Evolutionary conservation across 2,888 invertebrate species (phyloP).

Genomic region (Dolichomitus sp.): DNA sequence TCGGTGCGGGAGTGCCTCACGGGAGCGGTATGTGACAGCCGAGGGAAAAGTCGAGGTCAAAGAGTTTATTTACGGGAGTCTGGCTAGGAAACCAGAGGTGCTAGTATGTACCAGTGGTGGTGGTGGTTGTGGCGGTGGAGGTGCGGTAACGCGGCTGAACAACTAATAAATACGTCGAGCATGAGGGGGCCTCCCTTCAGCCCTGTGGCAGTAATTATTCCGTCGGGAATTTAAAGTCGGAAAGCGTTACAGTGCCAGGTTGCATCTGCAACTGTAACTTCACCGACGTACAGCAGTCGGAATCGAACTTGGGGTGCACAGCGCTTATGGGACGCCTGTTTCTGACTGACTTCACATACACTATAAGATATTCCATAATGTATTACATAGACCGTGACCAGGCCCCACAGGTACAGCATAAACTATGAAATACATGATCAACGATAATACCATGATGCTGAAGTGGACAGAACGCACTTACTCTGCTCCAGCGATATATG

Average conservation of each 20-base stretch:
- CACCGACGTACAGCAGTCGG: conserved; percentile 1
- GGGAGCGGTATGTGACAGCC: conserved; percentile 56
- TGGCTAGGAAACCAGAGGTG: neutral
- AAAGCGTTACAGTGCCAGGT: conserved; percentile 32
- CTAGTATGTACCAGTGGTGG: conserved; percentile 7
- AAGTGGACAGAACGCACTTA: conserved; percentile 37
- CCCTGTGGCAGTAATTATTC: conserved; percentile 59
- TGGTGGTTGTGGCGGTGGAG: conserved; percentile 36
- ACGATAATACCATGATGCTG: conserved; percentile 62
- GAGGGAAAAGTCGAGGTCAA: conserved; percentile 62
- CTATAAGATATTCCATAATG: neutral
- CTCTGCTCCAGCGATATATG: conserved; percentile 57
- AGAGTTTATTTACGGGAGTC: conserved; percentile 60
- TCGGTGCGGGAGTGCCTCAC: conserved; percentile 44
- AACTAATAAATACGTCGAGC: conserved; percentile 65
- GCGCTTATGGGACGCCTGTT: conserved; percentile 12
- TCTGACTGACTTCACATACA: conserved; percentile 33
- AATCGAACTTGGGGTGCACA: neutral
- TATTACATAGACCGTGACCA: neutral
- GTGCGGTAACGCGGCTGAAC: conserved; percentile 58
- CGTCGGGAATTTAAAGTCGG: conserved; percentile 49
- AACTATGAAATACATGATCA: conserved; percentile 61
- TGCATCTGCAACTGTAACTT: conserved; percentile 39
- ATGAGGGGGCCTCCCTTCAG: conserved; percentile 3
- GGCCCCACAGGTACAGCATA: conserved; percentile 16